A percentile compares a stretch with the other conserved stretches of the same genome.
phyloP scores from a whole-genome alignment of 2,797 vertebrate species.

The Cyclopterus lumpus region DNA sequence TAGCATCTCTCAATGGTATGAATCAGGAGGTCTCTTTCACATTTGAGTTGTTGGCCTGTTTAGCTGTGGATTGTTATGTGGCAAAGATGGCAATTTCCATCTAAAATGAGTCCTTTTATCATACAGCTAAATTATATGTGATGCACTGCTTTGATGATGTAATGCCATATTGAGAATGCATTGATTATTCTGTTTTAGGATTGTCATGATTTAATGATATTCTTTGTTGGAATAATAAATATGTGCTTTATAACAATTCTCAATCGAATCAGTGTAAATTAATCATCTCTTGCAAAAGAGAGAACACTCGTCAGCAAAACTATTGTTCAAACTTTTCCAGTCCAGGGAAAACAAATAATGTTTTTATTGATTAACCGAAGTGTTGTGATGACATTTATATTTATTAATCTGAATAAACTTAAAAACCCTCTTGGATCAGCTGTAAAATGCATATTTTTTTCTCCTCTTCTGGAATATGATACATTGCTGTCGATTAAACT shows the following conservation, averaged over 20 bases:
- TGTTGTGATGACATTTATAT: background rate
- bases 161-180: background rate
- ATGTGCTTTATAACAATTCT: background rate
- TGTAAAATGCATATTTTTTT: background rate
- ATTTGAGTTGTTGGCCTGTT: background rate
- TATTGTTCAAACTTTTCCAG: background rate
- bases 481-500: background rate
- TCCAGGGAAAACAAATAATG: background rate
- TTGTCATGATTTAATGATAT: background rate
- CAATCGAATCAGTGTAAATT: background rate
- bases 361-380: background rate
- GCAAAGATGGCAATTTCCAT: background rate
- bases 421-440: background rate
- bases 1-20: background rate
- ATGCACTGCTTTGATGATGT: background rate
- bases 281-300: background rate
- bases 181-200: background rate
- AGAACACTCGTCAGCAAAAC: background rate
- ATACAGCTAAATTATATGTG: background rate
- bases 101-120: background rate
- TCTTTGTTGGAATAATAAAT: background rate
- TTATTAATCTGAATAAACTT: background rate
- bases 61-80: background rate
- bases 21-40: too few species aligned
- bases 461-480: background rate